phyloP scores from a whole-genome alignment of 2,113 vertebrate species.

The Nestor notabilis region DNA sequence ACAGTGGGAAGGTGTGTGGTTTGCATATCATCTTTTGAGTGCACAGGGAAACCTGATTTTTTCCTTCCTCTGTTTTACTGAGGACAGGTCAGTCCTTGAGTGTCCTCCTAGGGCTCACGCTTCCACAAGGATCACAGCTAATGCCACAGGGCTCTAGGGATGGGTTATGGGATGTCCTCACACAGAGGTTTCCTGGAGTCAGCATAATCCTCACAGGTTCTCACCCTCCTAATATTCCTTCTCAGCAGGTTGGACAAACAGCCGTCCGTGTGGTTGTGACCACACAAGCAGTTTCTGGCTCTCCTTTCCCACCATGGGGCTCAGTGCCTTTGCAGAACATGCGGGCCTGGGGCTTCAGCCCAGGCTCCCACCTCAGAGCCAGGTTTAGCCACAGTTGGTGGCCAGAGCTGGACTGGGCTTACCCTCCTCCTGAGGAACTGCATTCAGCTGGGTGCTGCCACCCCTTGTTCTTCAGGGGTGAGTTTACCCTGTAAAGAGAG shows the following conservation, averaged over 20 bases:
- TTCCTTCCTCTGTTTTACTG: background rate
- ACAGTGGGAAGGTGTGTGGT: background rate
- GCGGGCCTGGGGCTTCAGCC: background rate
- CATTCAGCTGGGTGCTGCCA: background rate
- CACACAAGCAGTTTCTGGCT: background rate
- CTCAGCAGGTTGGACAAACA: accelerated
- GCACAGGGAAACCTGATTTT: background rate
- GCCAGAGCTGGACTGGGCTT: background rate
- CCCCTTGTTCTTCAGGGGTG: accelerated
- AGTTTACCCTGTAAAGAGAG: background rate
- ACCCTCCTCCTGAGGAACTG: background rate
- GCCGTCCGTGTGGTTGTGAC: background rate
- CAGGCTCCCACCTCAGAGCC: background rate
- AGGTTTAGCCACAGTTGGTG: accelerated
- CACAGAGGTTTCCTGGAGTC: background rate
- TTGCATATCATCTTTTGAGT: background rate
- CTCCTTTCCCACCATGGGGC: background rate
- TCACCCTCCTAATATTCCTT: background rate
- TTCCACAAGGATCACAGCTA: background rate
- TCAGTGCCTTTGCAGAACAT: accelerated
- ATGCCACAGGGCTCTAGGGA: accelerated
- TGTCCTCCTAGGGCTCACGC: background rate
- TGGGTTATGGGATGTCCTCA: background rate
- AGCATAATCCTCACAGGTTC: background rate
- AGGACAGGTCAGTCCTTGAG: background rate